Conservation (phyloP, 1,140 invertebrate species). For the Solen grandis region DNA sequence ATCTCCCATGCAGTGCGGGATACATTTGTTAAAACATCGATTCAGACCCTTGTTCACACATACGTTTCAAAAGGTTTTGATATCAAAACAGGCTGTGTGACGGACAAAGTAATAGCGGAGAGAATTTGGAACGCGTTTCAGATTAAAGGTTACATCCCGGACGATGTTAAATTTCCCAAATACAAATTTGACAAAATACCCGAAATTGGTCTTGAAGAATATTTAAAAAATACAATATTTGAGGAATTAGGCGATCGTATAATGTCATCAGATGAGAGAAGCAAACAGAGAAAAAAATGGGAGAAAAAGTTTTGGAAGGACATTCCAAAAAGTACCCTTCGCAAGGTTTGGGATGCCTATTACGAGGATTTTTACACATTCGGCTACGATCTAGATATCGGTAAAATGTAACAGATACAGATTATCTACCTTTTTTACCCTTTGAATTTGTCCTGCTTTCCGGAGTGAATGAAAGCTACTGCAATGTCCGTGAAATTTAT, state of each 20-base stretch:
- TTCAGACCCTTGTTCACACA: conserved; percentile 12
- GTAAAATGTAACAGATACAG: conserved; percentile 31
- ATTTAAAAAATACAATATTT: conserved; percentile 7
- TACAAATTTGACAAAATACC: conserved; percentile 1
- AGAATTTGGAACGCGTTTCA: conserved; percentile 33
- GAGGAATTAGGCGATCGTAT: neutral
- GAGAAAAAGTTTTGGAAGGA: conserved; percentile 15
- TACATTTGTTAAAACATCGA: neutral
- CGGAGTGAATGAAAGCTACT: too few species aligned
- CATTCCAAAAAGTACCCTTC: neutral
- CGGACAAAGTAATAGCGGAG: conserved; percentile 14
- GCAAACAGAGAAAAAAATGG: conserved; percentile 26
- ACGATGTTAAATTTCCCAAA: conserved; percentile 15
- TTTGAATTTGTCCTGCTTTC: too few species aligned
- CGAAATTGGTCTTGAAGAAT: neutral
- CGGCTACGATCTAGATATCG: conserved; percentile 21
- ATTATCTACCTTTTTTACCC: too few species aligned
- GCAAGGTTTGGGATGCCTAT: conserved; percentile 16
- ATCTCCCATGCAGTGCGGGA: neutral
- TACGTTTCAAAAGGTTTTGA: conserved; percentile 34
- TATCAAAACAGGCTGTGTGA: conserved; percentile 31
- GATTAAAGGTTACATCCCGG: conserved; percentile 37
- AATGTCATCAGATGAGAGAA: neutral
- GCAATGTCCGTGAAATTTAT: too few species aligned
- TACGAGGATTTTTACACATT: conserved; percentile 30